These are phyloP conservation scores for Lanius ludovicianus DNA, from an alignment of 2,113 vertebrate species.

Conservation along the genomic window DNA sequence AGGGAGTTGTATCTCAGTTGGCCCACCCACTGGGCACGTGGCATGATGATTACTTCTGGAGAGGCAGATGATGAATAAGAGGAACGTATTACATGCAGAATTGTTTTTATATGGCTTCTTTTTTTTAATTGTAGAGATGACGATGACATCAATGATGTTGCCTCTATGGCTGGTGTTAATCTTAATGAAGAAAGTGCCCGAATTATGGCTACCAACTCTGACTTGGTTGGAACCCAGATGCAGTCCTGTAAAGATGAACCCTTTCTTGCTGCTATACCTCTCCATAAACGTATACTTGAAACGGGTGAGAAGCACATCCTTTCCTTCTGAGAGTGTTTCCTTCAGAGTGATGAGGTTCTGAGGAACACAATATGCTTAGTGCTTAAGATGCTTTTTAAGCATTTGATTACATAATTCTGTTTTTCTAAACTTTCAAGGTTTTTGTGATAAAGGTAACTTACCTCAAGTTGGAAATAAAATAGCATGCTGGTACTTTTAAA, in stretches of 20 bases:
- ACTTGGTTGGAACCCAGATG: slow-evolving; percentile 84
- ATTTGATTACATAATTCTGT: background rate
- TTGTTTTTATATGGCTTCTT: background rate
- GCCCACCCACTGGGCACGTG: background rate
- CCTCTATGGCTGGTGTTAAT: slow-evolving; percentile 88
- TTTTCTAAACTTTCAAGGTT: slow-evolving; percentile 30
- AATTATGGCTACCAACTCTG: slow-evolving; percentile 85
- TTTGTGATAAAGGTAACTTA: background rate
- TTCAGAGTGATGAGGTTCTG: background rate
- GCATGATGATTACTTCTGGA: background rate
- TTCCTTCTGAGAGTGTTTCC: background rate
- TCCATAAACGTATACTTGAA: slow-evolving; percentile 85
- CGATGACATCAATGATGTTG: slow-evolving; percentile 88
- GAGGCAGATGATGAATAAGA: background rate
- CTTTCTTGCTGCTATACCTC: slow-evolving; percentile 81
- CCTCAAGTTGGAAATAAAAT: background rate
- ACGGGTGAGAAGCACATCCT: slow-evolving; percentile 72
- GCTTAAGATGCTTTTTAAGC: background rate
- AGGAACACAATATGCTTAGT: background rate
- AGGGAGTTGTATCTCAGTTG: background rate
- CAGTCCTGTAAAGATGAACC: slow-evolving; percentile 88
- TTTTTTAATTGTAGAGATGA: slow-evolving; percentile 76
- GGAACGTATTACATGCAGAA: background rate
- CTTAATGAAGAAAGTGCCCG: slow-evolving; percentile 86
- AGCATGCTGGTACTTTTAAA: background rate